Conservation (phyloP, 2,888 invertebrate species). For the Osmoderma eremita region DNA sequence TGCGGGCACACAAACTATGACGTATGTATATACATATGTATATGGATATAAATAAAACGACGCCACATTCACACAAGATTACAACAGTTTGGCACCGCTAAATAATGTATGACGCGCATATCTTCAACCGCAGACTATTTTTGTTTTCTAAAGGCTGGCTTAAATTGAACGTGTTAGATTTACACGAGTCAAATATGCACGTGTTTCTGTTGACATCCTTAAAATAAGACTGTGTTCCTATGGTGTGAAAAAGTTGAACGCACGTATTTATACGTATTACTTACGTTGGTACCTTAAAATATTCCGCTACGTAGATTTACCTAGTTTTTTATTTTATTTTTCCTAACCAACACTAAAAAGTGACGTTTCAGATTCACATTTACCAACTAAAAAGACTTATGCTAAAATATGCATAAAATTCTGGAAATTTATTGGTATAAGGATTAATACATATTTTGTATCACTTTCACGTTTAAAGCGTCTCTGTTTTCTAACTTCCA, state of each 20-base stretch:
- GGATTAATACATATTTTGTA: no score
- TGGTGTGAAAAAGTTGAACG: neutral
- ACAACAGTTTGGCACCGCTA: neutral
- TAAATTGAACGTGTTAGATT: slow-evolving; percentile 23
- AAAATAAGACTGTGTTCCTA: neutral
- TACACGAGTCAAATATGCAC: slow-evolving; percentile 22
- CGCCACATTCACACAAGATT: slow-evolving; percentile 12
- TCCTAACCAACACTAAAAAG: no score
- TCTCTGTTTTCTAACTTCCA: no score
- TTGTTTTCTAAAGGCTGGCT: slow-evolving; percentile 13
- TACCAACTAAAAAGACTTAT: no score
- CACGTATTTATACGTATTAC: neutral
- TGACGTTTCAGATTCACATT: no score
- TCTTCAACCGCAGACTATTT: slow-evolving; percentile 20
- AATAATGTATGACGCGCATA: slow-evolving; percentile 20
- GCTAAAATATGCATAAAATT: no score
- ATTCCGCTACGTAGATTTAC: no score
- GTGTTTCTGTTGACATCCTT: slow-evolving; percentile 31
- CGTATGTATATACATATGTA: neutral
- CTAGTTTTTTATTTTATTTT: no score
- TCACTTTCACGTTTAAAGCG: no score
- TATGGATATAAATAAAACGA: neutral
- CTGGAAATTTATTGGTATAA: no score
- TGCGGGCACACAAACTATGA: slow-evolving; percentile 9
- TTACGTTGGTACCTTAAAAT: no score